Base-by-base conservation (phyloP, 2,888 invertebrate species). In the Syrphus vitripennis region DNA sequence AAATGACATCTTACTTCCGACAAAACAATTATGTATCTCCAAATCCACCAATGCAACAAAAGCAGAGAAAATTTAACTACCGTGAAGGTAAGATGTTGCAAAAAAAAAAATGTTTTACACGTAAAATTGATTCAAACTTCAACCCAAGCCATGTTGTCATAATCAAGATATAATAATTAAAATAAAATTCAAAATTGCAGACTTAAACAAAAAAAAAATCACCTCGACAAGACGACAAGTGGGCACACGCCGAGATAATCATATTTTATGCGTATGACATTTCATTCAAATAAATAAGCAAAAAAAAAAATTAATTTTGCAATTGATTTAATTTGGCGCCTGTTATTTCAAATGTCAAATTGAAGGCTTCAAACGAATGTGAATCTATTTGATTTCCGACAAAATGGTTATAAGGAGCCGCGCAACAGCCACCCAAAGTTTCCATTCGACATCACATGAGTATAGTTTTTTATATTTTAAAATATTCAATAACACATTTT, bases 341-440 rank as follows among this genome's bases (percentile, higher is more conserved):
- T 50, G 34, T 24, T 53, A 12, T 21, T 34, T 21, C 14, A 67
- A 67, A 67, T 34, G 34, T 63, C 0, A 50, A 57, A 67, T 50
- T 34, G 67, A 74, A 74, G 65, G 80, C 21, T 80, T 37, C n/a
- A 65, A 12, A 53, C 59, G 7, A 34, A n/a, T 65, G 19, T 21
- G 34, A 45, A 79, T 72, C 72, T 72, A 65, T 74, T 67, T 50
- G 61, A 74, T 67, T 80, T 74, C 74, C 80, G 67, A 50, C 72
- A 67, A 72, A 76, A 48, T 31, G 10, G 1, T n/a, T n/a, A n/a
- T n/a, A n/a, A n/a, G 37, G 37, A 69, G 71, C 31, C n/a, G 26
- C n/a, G 26, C 16, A 7, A 14, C 55, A 12, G 6, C 29, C 45
- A 57, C 55, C 55, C 21, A 57, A 42, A 59, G 57, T 45, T 42